Percentiles rank a stretch among this genome's conserved stretches.
Conservation (phyloP, 2,113 vertebrate species). For the Herpailurus yagouaroundi region DNA sequence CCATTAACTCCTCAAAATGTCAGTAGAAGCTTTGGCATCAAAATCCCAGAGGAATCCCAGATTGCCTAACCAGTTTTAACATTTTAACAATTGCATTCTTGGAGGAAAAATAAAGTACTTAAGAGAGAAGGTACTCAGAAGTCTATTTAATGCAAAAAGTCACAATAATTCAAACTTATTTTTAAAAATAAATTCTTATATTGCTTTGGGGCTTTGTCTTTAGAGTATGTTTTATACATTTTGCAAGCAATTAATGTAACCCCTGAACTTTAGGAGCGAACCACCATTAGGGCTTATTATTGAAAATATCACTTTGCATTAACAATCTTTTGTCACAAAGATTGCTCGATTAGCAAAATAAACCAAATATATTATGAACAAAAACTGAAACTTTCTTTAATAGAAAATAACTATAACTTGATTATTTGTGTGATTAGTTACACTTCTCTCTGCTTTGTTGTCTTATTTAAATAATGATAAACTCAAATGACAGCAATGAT, state of each 20-base stretch:
- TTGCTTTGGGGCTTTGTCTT: conserved; percentile 62
- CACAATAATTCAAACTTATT: conserved; percentile 73
- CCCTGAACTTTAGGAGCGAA: conserved; percentile 37
- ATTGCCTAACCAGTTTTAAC: conserved; percentile 72
- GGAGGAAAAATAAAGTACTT: conserved; percentile 60
- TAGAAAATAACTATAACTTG: background rate
- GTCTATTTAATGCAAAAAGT: conserved; percentile 67
- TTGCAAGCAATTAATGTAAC: conserved; percentile 62
- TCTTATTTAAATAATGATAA: conserved; percentile 24
- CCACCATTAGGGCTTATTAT: conserved; percentile 11
- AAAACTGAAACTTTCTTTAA: background rate
- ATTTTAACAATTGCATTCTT: conserved; percentile 73
- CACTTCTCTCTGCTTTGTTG: background rate
- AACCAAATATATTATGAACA: conserved; percentile 26
- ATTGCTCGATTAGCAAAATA: conserved; percentile 42
- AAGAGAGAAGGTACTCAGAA: conserved; percentile 66
- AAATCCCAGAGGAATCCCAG: conserved; percentile 77
- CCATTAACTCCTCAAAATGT: conserved; percentile 82
- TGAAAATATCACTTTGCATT: conserved; percentile 42
- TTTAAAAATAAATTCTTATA: conserved; percentile 67
- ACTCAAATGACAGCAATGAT: conserved; percentile 34
- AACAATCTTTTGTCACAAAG: conserved; percentile 3
- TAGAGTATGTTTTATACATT: conserved; percentile 46
- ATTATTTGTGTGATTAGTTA: conserved; percentile 47
- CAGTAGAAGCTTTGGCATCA: conserved; percentile 72